Percentiles rank a stretch among this genome's conserved stretches.
Evolutionary conservation across 2,797 vertebrate genomes (phyloP).

Genomic region (Anomalospiza imberbis): DNA sequence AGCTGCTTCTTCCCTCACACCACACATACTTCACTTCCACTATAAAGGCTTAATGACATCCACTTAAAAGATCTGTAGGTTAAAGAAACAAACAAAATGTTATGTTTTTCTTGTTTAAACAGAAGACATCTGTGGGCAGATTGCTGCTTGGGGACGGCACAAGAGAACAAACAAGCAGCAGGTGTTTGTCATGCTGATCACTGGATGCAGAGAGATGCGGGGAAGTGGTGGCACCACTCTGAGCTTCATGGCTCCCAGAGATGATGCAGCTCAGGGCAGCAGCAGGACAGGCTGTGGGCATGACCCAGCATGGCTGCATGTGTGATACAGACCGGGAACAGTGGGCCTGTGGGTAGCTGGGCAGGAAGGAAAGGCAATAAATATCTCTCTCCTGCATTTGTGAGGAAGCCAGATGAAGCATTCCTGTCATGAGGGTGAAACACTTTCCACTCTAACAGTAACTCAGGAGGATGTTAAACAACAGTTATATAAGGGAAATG

Average conservation of each 20-base stretch:
- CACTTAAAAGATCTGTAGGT: not conserved
- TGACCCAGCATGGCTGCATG: not conserved
- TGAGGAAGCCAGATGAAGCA: conserved; percentile 30
- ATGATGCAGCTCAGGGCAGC: not conserved
- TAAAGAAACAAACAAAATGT: not conserved
- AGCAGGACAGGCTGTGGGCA: not conserved
- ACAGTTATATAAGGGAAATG: not conserved
- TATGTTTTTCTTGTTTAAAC: not conserved
- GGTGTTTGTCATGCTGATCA: not conserved
- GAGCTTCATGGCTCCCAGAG: not conserved
- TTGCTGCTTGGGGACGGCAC: rapidly evolving
- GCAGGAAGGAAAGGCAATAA: conserved; percentile 54
- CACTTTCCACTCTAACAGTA: not conserved
- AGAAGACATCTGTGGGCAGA: not conserved
- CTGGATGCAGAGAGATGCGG: not conserved
- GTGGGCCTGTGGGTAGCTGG: not conserved
- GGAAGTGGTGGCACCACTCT: not conserved
- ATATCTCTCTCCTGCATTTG: not conserved
- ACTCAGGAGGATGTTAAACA: not conserved
- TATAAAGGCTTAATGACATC: not conserved
- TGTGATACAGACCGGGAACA: rapidly evolving
- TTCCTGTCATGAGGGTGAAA: not conserved
- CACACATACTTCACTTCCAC: not conserved
- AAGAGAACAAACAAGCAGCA: not conserved
- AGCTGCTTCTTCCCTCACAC: not conserved